Evolutionary conservation across 2,113 vertebrate species (phyloP).

Genomic region (Cebidichthys violaceus): DNA sequence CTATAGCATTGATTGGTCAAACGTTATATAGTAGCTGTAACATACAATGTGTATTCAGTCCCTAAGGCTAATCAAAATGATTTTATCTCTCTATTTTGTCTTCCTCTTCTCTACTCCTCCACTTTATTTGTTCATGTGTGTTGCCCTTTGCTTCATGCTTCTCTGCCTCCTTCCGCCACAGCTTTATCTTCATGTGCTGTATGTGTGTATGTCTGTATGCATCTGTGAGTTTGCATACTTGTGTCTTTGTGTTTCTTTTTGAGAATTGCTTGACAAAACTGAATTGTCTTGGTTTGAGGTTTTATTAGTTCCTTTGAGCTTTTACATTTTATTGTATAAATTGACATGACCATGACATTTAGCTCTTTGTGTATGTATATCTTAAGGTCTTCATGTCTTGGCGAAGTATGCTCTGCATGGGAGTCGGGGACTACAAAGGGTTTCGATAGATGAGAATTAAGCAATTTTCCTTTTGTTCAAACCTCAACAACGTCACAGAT

Average conservation of each 20-base stretch:
- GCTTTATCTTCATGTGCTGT: constrained; percentile 40
- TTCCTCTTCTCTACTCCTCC: constrained; percentile 25
- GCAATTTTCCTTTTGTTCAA: not conserved
- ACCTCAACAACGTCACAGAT: constrained; percentile 8
- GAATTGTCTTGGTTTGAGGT: not conserved
- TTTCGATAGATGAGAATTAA: not conserved
- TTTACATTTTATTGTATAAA: not conserved
- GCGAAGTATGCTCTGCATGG: not conserved
- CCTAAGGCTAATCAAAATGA: constrained; percentile 30
- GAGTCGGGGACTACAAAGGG: not conserved
- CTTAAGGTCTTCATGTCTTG: not conserved
- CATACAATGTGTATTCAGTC: constrained; percentile 32
- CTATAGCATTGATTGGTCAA: constrained; percentile 22
- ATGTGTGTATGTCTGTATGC: constrained; percentile 10
- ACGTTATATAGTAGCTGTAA: constrained; percentile 6
- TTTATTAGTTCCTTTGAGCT: constrained; percentile 9
- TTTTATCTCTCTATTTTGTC: constrained; percentile 34
- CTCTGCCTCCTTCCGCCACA: constrained; percentile 41
- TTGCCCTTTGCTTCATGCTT: constrained; percentile 57
- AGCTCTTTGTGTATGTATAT: not conserved
- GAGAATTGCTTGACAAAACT: not conserved
- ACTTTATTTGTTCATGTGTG: constrained; percentile 50
- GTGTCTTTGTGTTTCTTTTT: constrained; percentile 1
- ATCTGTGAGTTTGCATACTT: constrained; percentile 16
- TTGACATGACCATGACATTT: not conserved